These are phyloP conservation scores for Lacerta bilineata DNA, from an alignment of 2,797 vertebrate species.

Conservation along the genomic window DNA sequence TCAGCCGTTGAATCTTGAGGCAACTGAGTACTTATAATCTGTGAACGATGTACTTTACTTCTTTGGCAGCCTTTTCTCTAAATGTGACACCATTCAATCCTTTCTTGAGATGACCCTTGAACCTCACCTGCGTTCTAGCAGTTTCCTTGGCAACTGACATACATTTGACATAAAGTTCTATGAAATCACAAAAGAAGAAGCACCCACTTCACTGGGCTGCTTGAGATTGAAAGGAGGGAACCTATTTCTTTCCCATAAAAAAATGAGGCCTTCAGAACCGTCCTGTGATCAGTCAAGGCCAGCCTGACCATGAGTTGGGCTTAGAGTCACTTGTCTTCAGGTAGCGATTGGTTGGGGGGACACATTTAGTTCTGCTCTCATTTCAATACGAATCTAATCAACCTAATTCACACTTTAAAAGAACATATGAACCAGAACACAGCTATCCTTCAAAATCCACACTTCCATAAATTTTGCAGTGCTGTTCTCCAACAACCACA, in stretches of 20 bases:
- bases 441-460: too few relatives aligned
- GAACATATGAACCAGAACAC: too few relatives aligned
- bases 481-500: too few relatives aligned
- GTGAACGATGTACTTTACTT: slow-evolving; percentile 67
- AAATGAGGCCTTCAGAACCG: not conserved
- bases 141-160: slow-evolving; percentile 76
- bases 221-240: slow-evolving; percentile 38
- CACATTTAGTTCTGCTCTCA: too few relatives aligned
- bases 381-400: too few relatives aligned
- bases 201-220: slow-evolving; percentile 30
- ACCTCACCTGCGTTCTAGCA: slow-evolving; percentile 64
- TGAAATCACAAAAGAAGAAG: slow-evolving; percentile 51
- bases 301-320: not conserved
- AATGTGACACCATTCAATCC: slow-evolving; percentile 66
- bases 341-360: too few relatives aligned
- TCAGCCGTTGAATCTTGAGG: slow-evolving; percentile 42
- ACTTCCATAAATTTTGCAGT: too few relatives aligned
- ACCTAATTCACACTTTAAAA: too few relatives aligned
- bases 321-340: too few relatives aligned
- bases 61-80: slow-evolving; percentile 65
- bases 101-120: slow-evolving; percentile 69
- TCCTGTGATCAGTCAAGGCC: not conserved
- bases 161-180: slow-evolving; percentile 59
- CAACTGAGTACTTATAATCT: slow-evolving; percentile 31
- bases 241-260: not conserved